Evolutionary conservation across 2,797 vertebrate species (phyloP), one percentile per base, ranked within the genome.

Genomic region (Crocodylus rhombifer): DNA sequence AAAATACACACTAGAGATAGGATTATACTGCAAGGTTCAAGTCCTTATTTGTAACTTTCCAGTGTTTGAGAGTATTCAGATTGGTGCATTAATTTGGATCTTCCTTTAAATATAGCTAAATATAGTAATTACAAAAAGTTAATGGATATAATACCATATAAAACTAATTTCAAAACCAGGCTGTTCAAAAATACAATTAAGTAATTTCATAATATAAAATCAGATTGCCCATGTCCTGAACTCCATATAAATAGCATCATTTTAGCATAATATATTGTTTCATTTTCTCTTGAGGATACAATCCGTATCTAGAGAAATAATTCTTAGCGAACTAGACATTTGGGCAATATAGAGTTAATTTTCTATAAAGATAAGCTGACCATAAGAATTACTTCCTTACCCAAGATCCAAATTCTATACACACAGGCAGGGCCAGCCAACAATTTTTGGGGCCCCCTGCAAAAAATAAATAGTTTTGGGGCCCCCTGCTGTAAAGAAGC

Each of bases 261-360:
- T 89, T 85, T 84, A 80, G 56, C 55, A 42, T 7, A 67, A 80
- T 30, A 77, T 30, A 80, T 88, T 58, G 42, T 51, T 93, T 58
- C 83, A 60, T 73, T 96, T 96, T 88, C 89, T 91, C 55, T 75
- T 88, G 42, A 60, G 11, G 56, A 25, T 95, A 87, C 90, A 91
- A 69, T 85, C 61, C 84, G 65, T 89, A 65, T 17, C 8, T 3
- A 74, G 77, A 82, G 67, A 90, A 75, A 21, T 20, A 74, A 62
- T 20, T 62, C 61, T 62, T 62, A 87, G 65, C 75, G 95, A 93
- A 84, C 74, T 86, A 92, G 84, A 77, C 80, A n/a, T 82, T 84
- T 75, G 55, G 0, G 1, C 71, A 94, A 94, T 21, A 90, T 2
- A 57, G 63, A 26, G 36, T 75, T 80, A 80, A 33, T 69, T 80